These are phyloP conservation scores for Heliocidaris erythrogramma DNA, from an alignment of 35 echinoderm and acorn worm species.

Conservation along the genomic window DNA sequence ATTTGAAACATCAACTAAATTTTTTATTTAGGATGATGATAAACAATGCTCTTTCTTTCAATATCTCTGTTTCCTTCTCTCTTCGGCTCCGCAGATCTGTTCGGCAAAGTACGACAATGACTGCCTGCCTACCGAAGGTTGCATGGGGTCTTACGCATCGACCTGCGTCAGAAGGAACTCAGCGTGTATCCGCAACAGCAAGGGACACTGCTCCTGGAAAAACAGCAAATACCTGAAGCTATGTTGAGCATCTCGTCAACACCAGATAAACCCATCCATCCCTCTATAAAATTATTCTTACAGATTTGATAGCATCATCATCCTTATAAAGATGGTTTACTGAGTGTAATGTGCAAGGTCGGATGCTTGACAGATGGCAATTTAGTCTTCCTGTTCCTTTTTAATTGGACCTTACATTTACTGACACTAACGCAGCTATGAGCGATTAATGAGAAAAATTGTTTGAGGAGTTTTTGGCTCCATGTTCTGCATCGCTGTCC, in stretches of 20 bases:
- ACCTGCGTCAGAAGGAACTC: slow-evolving; percentile 9
- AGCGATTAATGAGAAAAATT: not conserved
- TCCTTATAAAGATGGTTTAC: not conserved
- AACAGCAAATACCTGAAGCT: not conserved
- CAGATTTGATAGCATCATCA: not conserved
- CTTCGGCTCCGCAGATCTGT: not conserved
- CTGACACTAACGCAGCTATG: not conserved
- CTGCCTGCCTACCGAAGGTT: not conserved
- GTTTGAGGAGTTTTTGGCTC: not conserved
- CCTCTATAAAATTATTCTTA: not conserved
- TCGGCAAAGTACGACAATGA: slow-evolving; percentile 1
- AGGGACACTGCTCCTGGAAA: slow-evolving; percentile 16
- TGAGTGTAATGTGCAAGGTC: no score
- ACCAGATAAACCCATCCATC: not conserved
- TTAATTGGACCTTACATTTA: not conserved
- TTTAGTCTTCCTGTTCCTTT: not conserved
- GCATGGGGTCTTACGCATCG: not conserved
- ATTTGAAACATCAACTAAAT: no score
- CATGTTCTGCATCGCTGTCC: not conserved
- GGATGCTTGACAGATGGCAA: not conserved
- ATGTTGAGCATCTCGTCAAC: not conserved
- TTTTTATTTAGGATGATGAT: no score
- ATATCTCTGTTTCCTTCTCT: not conserved
- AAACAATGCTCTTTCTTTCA: no score
- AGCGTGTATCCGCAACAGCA: not conserved